These are phyloP conservation scores for Tupaia tana DNA, from an alignment of 2,113 vertebrate genomes.

Conservation along the genomic window DNA sequence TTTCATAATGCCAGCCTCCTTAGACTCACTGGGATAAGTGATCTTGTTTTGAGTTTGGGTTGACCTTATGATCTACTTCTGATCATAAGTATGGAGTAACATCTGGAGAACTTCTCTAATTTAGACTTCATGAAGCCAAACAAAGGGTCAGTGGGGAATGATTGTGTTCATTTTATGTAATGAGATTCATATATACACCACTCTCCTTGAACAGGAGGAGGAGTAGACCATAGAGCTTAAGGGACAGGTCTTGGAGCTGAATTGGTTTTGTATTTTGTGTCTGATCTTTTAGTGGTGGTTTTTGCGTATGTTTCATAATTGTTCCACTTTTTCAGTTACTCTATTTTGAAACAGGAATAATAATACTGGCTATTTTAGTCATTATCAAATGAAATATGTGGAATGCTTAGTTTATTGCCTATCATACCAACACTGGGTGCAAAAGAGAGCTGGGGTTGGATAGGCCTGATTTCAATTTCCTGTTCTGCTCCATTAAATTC, in stretches of 20 bases:
- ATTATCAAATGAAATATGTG: background rate
- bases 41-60: background rate
- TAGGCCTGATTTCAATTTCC: background rate
- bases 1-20: background rate
- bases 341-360: background rate
- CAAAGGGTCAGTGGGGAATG: background rate
- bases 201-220: background rate
- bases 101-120: background rate
- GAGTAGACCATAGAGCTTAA: background rate
- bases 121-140: conserved; percentile 7
- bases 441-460: background rate
- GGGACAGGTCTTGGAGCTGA: background rate
- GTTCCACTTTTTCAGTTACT: background rate
- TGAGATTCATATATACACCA: background rate
- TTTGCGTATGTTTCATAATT: background rate
- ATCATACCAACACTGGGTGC: rapidly evolving
- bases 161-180: background rate
- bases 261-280: background rate
- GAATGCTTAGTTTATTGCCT: background rate
- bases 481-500: background rate
- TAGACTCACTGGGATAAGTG: background rate
- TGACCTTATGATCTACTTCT: background rate
- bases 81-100: background rate
- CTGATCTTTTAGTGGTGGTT: background rate
- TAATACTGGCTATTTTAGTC: background rate